Evolutionary conservation across 2,888 invertebrate genomes (phyloP).

Genomic region (Dicranocentrus wangi): DNA sequence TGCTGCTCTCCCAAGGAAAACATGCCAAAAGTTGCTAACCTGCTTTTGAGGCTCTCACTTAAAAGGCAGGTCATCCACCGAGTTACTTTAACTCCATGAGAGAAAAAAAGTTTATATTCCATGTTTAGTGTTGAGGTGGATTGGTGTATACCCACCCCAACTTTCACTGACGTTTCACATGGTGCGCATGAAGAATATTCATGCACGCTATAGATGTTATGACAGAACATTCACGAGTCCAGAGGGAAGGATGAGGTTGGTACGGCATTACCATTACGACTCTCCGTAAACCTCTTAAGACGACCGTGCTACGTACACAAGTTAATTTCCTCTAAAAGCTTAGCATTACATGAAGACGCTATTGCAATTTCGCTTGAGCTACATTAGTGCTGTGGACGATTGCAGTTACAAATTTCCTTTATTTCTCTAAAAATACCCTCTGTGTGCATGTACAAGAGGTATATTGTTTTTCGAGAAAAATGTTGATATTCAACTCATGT

Average conservation of each 20-base stretch:
- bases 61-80: constrained; percentile 61
- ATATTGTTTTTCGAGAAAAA: too few relatives aligned
- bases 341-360: constrained; percentile 41
- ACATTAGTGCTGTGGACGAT: constrained; percentile 27
- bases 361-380: constrained; percentile 41
- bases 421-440: too few relatives aligned
- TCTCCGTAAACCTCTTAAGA: constrained; percentile 16
- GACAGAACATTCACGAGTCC: constrained; percentile 62
- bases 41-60: constrained; percentile 54
- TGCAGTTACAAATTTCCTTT: constrained; percentile 42
- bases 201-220: constrained; percentile 47
- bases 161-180: too few relatives aligned
- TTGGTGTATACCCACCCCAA: too few relatives aligned
- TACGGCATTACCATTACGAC: constrained; percentile 2
- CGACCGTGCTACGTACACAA: constrained; percentile 50
- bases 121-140: too few relatives aligned
- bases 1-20: constrained; percentile 48
- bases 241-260: constrained; percentile 61
- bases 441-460: too few relatives aligned
- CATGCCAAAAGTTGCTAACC: constrained; percentile 62
- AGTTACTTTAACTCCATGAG: constrained; percentile 13
- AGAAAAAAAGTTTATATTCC: neutral
- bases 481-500: too few relatives aligned
- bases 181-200: constrained; percentile 27
- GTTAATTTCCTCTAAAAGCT: constrained; percentile 64